Base-by-base conservation (phyloP, 2,888 invertebrate genomes). In the Tiliacea citrago region DNA sequence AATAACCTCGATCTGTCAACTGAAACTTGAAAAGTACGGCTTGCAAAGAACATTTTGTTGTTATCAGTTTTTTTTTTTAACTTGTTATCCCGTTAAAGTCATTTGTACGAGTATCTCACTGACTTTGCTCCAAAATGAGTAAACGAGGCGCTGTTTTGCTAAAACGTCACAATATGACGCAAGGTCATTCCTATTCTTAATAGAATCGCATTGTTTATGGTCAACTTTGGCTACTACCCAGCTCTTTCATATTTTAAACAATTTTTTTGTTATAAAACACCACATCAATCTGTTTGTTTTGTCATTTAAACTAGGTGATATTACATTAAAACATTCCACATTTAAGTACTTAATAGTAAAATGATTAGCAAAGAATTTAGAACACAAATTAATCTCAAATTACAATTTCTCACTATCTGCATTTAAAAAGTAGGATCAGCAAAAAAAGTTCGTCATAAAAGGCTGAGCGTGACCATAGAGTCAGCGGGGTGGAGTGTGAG, bases 401-500 rank as follows among this genome's bases (percentile, higher is more conserved):
- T 49, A 63, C 16, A 63, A 62, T 67, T 63, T 80, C 53, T 72
- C 68, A 79, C 42, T 77, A 57, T 51, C 18, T 35, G n/a, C 49
- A 68, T 45, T 60, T 60, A 53, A 61, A 67, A 70, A 45, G 57
- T 73, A 74, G 4, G 21, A 29, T 76, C 66, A 69, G 39, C 68
- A 67, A 24, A 68, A 68, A 68, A 80, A 77, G 51, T 82, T 86
- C 77, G 91, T 94, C 94, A 95, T 93, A 95, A 94, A 24, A 94
- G 83, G 57, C 89, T 93, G 2, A 96, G 87, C 13, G 88, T 92
- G 68, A 96, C 92, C 24, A 91, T 87, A 0, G 96, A 94, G 85
- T 95, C 93, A 2, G 90, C 90, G 8, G 96, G 96, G 77, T 96
- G 95, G 0, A 95, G 86, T 0, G 95, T 94, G 85, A 95, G 94